Evolutionary conservation across 2,797 vertebrate species (phyloP).

Genomic region (Monodelphis domestica): DNA sequence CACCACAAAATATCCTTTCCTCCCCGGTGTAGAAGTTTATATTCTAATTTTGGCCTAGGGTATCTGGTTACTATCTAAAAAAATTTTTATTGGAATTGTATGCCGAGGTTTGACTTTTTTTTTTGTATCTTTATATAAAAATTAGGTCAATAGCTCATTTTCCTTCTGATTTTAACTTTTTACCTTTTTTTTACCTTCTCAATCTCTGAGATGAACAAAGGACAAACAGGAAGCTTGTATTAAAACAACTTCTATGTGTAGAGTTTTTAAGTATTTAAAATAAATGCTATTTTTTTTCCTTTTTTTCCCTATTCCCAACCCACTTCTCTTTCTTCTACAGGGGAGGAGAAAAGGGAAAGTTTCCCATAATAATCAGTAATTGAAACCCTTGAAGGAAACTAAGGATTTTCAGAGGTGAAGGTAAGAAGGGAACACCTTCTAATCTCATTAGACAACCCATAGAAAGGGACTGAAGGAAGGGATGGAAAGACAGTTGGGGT

Average conservation of each 20-base stretch:
- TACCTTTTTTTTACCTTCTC: neutral
- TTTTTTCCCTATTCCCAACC: too few species aligned
- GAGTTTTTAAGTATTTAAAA: neutral
- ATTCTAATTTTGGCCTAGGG: neutral
- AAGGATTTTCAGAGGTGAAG: too few species aligned
- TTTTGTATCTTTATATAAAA: neutral
- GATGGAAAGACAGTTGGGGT: too few species aligned
- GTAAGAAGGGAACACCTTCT: too few species aligned
- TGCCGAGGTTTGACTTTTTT: neutral
- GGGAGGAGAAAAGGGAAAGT: too few species aligned
- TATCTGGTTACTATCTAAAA: neutral
- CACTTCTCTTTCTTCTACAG: too few species aligned
- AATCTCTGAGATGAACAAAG: neutral
- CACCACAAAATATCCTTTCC: neutral
- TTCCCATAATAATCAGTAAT: too few species aligned
- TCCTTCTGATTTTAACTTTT: neutral
- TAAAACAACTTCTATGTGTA: neutral
- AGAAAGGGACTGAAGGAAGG: too few species aligned
- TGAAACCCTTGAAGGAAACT: too few species aligned
- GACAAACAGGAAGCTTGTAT: neutral
- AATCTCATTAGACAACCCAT: too few species aligned
- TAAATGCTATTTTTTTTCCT: too few species aligned
- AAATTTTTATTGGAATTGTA: neutral
- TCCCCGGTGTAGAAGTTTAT: neutral
- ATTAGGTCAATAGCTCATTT: neutral